Percentiles rank a stretch among this genome's conserved stretches.
Conservation (phyloP, 1,140 invertebrate species). For the Zaprionus taronus region DNA sequence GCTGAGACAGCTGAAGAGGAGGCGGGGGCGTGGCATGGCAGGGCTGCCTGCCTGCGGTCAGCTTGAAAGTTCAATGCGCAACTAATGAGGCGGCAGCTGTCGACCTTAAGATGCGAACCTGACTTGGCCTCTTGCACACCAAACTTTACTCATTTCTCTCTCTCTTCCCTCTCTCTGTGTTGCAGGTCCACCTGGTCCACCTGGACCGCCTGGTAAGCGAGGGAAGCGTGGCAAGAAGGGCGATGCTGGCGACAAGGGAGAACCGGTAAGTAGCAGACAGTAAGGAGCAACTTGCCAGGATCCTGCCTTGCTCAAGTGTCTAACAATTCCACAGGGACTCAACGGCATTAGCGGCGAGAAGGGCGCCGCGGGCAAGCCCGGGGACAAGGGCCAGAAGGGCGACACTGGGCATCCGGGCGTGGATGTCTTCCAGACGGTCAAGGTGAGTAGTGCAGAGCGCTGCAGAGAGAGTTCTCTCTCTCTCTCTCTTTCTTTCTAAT, state of each 20-base stretch:
- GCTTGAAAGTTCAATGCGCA: slow-evolving; percentile 64
- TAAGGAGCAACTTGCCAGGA: not conserved
- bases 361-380: slow-evolving; percentile 94
- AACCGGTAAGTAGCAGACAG: slow-evolving; percentile 87
- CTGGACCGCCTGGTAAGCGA: slow-evolving; percentile 91
- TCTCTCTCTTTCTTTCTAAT: no score
- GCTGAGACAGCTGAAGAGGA: not conserved
- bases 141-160: slow-evolving; percentile 23
- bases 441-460: slow-evolving; percentile 87
- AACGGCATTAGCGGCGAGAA: slow-evolving; percentile 97
- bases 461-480: slow-evolving; percentile 55
- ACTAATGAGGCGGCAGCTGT: slow-evolving; percentile 69
- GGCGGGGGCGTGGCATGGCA: not conserved
- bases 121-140: slow-evolving; percentile 8
- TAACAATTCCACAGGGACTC: slow-evolving; percentile 89
- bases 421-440: slow-evolving; percentile 95
- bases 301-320: not conserved
- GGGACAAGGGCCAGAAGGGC: slow-evolving; percentile 94
- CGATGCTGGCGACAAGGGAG: slow-evolving; percentile 91
- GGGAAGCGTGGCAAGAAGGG: slow-evolving; percentile 96
- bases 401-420: slow-evolving; percentile 94
- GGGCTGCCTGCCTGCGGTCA: slow-evolving; percentile 54
- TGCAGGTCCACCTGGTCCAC: slow-evolving; percentile 90
- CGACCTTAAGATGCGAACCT: slow-evolving; percentile 54
- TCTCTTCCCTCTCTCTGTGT: not conserved